Conservation (phyloP, 2,113 vertebrate genomes). For the Passer montanus region DNA sequence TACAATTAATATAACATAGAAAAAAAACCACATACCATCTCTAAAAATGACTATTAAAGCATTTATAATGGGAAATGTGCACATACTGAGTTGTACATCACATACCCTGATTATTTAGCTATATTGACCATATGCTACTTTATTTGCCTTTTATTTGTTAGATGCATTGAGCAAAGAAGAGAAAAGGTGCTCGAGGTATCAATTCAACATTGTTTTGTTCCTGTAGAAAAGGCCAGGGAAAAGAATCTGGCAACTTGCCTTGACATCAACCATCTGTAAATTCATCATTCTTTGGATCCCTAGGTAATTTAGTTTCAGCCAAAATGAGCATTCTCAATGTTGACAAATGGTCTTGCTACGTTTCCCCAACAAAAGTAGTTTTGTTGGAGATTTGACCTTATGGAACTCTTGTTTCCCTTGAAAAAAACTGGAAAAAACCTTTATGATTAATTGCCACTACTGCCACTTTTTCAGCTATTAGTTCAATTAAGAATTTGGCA, state of each 20-base stretch:
- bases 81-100: conserved; percentile 16
- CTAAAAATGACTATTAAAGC: conserved; percentile 40
- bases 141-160: not conserved
- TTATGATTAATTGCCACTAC: conserved; percentile 6
- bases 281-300: conserved; percentile 53
- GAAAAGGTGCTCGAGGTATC: not conserved
- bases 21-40: conserved; percentile 20
- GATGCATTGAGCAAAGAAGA: not conserved
- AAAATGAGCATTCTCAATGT: conserved; percentile 43
- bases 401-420: not conserved
- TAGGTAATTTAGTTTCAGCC: conserved; percentile 45
- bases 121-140: not conserved
- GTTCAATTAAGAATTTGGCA: not conserved
- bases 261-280: conserved; percentile 56
- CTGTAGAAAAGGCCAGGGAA: not conserved
- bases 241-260: conserved; percentile 55
- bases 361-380: conserved; percentile 51
- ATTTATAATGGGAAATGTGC: conserved; percentile 46
- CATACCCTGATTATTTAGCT: not conserved
- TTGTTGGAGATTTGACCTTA: conserved; percentile 40
- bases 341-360: conserved; percentile 49
- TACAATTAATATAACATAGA: conserved; percentile 71
- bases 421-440: not conserved
- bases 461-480: not conserved
- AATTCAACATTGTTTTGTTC: conserved; percentile 8